Percentiles rank a stretch among this genome's conserved stretches.
phyloP scores from a whole-genome alignment of 1,140 invertebrate species.

The Agrypnia vestita region DNA sequence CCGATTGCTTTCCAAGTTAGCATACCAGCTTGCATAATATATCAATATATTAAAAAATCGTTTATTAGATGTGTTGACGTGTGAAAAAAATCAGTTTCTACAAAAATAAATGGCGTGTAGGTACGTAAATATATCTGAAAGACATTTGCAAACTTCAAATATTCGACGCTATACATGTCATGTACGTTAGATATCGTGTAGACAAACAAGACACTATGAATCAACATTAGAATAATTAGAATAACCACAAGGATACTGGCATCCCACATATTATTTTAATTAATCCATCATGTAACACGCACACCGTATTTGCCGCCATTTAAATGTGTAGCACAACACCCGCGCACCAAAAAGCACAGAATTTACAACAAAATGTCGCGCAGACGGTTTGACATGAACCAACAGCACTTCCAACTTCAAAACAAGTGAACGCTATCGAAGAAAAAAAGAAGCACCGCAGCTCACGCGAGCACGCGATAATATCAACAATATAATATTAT shows the following conservation, averaged over 20 bases:
- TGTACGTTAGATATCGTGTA: not conserved
- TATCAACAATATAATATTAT: not conserved
- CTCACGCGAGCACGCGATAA: constrained; percentile 10
- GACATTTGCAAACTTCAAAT: too few species aligned
- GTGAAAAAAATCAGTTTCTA: too few species aligned
- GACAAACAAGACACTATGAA: not conserved
- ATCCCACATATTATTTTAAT: constrained; percentile 1
- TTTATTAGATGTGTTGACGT: too few species aligned
- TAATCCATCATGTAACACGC: not conserved
- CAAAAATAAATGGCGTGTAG: too few species aligned
- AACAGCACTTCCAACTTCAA: constrained; percentile 26
- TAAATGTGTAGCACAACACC: not conserved
- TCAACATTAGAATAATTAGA: not conserved
- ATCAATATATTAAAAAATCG: too few species aligned
- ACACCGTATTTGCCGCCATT: not conserved
- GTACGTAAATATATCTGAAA: too few species aligned
- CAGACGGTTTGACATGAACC: constrained; percentile 1
- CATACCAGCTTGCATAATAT: too few species aligned
- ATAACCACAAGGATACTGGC: not conserved
- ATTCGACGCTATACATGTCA: too few species aligned
- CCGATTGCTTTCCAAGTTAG: too few species aligned
- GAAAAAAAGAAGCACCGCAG: constrained; percentile 4
- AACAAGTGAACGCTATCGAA: constrained; percentile 26
- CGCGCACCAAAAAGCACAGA: not conserved
- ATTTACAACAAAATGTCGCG: constrained; percentile 31